Base-by-base conservation (phyloP, 64 coral and sea anemone species). In the Acropora yongei region DNA sequence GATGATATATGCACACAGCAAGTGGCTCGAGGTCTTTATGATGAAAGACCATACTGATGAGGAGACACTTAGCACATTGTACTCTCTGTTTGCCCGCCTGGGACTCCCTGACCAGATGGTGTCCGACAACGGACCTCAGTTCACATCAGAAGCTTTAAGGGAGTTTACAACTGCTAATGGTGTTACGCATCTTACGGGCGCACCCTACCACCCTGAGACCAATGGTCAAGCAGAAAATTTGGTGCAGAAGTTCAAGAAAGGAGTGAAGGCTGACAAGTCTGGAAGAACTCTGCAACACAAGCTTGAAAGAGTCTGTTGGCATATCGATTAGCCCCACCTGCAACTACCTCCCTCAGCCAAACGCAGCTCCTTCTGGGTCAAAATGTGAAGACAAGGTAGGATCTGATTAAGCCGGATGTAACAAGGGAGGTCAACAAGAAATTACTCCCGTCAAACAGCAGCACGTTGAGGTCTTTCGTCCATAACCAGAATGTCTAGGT, bases 401-500 rank as follows among this genome's bases (percentile, higher is more conserved):
- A 89, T 72, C 68, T 89, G 17, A 71, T 89, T 14, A 77, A 49
- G 18, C 50, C 78, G 3, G 47, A 83, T 80, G 49, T 89, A 2
- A 83, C 71, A 13, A 50, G 92, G 12, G 41, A 81, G 57, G 92
- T 89, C n/a, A 72, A 89, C 50, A 74, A 53, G 49, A 89, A 89
- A 78, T 53, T 94, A 2, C 41, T 89, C 9, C 47, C 72, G 77
- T 19, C 71, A 44, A 87, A 83, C 39, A 72, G 9, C 20, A 73
- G n/a, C 12, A 6, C 9, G 2, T 9, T 87, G 17, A 87, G 46
- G 53, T 60, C 3, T 57, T 93, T 88, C 40, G 53, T 47, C 8
- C 3, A 45, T 45, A 3, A 47, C 30, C 75, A 80, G 19, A 48
- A 87, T 14, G 84, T 93, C 3, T 93, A 47, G 91, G 60, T 88